Conservation (phyloP, 2,888 invertebrate genomes). For the Netelia inedita region DNA sequence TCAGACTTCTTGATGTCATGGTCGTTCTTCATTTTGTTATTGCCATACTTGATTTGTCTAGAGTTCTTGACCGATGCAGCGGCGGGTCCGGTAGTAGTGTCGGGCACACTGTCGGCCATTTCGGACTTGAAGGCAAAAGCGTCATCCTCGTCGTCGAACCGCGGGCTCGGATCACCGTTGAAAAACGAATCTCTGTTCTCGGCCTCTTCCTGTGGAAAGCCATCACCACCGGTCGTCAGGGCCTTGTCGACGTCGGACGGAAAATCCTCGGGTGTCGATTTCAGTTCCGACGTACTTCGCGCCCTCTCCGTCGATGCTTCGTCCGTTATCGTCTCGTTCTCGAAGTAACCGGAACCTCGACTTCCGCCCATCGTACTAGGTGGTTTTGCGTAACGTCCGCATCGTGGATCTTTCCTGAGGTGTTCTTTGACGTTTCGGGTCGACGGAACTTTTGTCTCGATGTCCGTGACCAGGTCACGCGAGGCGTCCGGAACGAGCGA, state of each 20-base stretch:
- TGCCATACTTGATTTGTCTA: constrained; percentile 84
- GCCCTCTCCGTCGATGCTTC: constrained; percentile 77
- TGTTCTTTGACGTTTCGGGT: constrained; percentile 78
- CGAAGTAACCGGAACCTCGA: constrained; percentile 83
- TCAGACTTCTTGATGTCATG: constrained; percentile 94
- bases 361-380: background rate
- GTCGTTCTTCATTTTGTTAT: constrained; percentile 85
- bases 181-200: constrained; percentile 79
- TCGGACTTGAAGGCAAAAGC: constrained; percentile 82
- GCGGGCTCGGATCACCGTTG: constrained; percentile 80
- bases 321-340: constrained; percentile 87
- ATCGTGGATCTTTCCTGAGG: constrained; percentile 73
- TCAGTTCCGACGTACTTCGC: constrained; percentile 77
- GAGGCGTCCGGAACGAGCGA: constrained; percentile 74
- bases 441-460: constrained; percentile 71
- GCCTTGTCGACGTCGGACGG: constrained; percentile 70
- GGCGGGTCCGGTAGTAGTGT: constrained; percentile 75
- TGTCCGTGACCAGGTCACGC: constrained; percentile 75
- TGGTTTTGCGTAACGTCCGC: constrained; percentile 40
- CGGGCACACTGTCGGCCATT: constrained; percentile 81
- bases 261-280: constrained; percentile 81
- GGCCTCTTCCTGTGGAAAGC: constrained; percentile 77
- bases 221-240: constrained; percentile 73
- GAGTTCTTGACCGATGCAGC: constrained; percentile 77
- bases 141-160: constrained; percentile 71